Percentiles rank a stretch among this genome's conserved stretches.
These are phyloP conservation scores for Charanyca ferruginea DNA, from an alignment of 2,888 invertebrate genomes.

Conservation along the genomic window DNA sequence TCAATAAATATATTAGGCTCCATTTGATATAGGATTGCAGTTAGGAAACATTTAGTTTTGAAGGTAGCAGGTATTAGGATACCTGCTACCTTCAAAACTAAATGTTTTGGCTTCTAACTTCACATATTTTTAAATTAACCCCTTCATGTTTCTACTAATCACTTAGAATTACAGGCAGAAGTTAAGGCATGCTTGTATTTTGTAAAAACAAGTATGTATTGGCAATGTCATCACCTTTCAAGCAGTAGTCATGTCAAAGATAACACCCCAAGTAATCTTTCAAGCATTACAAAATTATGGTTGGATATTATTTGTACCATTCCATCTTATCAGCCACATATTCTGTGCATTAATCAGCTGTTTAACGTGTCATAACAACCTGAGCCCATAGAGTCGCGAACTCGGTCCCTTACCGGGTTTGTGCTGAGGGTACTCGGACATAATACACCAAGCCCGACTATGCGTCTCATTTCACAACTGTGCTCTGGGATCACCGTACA, in stretches of 20 bases:
- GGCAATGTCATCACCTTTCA: constrained; percentile 13
- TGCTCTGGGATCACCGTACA: constrained; percentile 87
- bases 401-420: constrained; percentile 77
- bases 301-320: neutral
- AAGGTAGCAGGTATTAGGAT: no score
- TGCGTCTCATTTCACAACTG: constrained; percentile 86
- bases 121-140: neutral
- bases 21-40: constrained; percentile 2
- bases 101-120: neutral
- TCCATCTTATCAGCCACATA: neutral
- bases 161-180: no score
- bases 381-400: constrained; percentile 90
- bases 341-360: neutral
- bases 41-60: no score
- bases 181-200: neutral
- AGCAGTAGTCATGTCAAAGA: neutral
- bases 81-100: no score
- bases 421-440: constrained; percentile 90
- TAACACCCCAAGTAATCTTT: constrained; percentile 8
- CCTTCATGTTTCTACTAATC: no score
- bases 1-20: neutral
- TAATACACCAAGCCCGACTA: constrained; percentile 83
- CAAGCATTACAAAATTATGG: neutral
- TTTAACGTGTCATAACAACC: neutral
- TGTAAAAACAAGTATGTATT: neutral